Percentiles rank a stretch among this genome's conserved stretches.
Conservation (phyloP, 2,888 invertebrate species). For the Chesias legatella region DNA sequence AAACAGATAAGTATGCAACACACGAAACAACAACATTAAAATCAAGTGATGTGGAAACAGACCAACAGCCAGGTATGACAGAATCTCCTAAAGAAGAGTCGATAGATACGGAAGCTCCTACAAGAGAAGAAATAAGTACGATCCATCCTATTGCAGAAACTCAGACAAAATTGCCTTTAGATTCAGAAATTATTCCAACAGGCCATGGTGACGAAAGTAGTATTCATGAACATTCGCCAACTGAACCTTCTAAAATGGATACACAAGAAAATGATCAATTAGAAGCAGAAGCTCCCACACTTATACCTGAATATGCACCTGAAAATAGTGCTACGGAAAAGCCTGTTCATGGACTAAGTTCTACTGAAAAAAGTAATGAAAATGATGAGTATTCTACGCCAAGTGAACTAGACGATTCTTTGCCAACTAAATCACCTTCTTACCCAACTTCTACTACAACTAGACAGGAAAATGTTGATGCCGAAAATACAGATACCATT, state of each 20-base stretch:
- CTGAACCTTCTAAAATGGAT: constrained; percentile 3
- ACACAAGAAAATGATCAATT: constrained; percentile 3
- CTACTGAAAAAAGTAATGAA: constrained; percentile 9
- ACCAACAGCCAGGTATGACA: constrained; percentile 12
- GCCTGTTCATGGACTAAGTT: not conserved
- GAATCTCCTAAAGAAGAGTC: constrained; percentile 8
- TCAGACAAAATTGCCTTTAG: constrained; percentile 2
- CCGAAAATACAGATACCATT: constrained; percentile 9
- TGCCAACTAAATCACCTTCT: constrained; percentile 5
- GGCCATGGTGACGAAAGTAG: constrained; percentile 6
- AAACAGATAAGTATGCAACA: constrained; percentile 10
- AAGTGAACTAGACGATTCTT: constrained; percentile 10
- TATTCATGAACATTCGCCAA: not conserved
- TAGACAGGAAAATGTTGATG: not conserved
- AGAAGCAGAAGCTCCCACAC: constrained; percentile 6
- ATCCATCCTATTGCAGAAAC: not conserved
- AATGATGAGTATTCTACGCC: constrained; percentile 8
- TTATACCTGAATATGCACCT: not conserved
- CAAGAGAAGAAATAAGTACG: constrained; percentile 9
- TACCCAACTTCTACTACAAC: not conserved
- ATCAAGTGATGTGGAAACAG: constrained; percentile 5
- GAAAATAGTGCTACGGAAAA: constrained; percentile 5
- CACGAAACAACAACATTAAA: constrained; percentile 14
- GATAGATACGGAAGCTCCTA: not conserved
- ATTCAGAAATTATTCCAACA: constrained; percentile 4